Base-by-base conservation (phyloP, 1,140 invertebrate species). In the Drosophila sucinea region DNA sequence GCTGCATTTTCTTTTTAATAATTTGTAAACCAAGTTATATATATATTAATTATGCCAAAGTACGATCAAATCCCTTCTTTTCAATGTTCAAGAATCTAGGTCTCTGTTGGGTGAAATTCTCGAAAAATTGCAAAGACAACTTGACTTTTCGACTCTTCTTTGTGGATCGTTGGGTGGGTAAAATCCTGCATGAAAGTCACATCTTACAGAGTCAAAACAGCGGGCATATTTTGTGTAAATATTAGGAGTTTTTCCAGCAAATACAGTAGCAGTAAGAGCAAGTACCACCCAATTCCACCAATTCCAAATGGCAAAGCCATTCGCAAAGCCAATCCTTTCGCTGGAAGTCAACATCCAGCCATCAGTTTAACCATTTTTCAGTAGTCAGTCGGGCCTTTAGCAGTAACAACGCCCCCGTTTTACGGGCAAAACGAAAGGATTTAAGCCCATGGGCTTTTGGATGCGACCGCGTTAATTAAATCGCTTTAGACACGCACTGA, bases 401-500 rank as follows among this genome's bases (percentile, higher is more conserved):
- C 73, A 62, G 61, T 70, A 44, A 41, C 27, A 54, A 78, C 82
- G 77, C 87, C 87, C 81, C 63, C 61, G 30, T n/a, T 40, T 55
- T 58, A 68, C 10, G 44, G 35, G 29, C 29, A 8, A 25, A 68
- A 40, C 56, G 71, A 86, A 77, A 83, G 79, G 86, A 82, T 86
- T 90, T 77, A 51, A 40, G 33, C 58, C 61, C 64, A 47, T 17
- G 70, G 61, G 70, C 73, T 76, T 89, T 87, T 79, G 81, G 32
- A 75, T 73, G 69, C 79, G 64, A 90, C 89, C 89, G 89, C 84
- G 84, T 89, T 89, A 91, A 90, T 90, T 90, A 89, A 90, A 90
- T 90, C 89, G 76, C 81, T 69, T 90, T 90, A 75, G 89, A 82
- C 79, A 91, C 89, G 89, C 89, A 91, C 67, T 54, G 60, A 61